Percentiles rank a stretch among this genome's conserved stretches.
phyloP scores from a whole-genome alignment of 2,113 vertebrate species.

The Casuarius casuarius region DNA sequence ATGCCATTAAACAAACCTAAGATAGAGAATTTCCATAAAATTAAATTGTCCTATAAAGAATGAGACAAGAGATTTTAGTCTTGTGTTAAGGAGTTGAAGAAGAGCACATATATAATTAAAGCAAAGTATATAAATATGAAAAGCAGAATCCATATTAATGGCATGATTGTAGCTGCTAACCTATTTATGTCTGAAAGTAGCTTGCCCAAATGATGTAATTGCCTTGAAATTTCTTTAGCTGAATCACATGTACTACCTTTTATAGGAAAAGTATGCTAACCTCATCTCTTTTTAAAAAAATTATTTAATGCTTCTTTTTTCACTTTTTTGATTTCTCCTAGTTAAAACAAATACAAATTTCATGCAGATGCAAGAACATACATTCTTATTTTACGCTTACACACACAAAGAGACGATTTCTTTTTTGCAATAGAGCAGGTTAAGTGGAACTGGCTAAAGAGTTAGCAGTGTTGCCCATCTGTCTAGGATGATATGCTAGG shows the following conservation, averaged over 20 bases:
- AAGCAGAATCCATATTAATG: neutral
- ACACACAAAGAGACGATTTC: neutral
- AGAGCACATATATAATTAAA: neutral
- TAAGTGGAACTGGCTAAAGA: neutral
- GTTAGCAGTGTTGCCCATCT: rapidly evolving
- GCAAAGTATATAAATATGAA: neutral
- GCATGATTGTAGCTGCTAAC: neutral
- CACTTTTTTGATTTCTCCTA: neutral
- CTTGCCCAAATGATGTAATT: neutral
- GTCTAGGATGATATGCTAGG: neutral
- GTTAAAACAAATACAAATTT: neutral
- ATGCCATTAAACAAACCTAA: neutral
- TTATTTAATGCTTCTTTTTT: neutral
- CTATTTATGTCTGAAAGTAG: neutral
- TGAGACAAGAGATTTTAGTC: neutral
- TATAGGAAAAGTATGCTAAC: neutral
- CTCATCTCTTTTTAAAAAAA: neutral
- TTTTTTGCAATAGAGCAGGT: neutral
- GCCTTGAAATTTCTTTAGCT: neutral
- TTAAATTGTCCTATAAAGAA: neutral
- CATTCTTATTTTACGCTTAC: neutral
- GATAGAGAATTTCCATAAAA: neutral
- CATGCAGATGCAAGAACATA: neutral
- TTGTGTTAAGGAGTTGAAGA: neutral
- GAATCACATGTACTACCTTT: neutral